Percentiles rank a stretch among this genome's conserved stretches.
Evolutionary conservation across 2,113 vertebrate genomes (phyloP).

Genomic region (Bufo bufo): DNA sequence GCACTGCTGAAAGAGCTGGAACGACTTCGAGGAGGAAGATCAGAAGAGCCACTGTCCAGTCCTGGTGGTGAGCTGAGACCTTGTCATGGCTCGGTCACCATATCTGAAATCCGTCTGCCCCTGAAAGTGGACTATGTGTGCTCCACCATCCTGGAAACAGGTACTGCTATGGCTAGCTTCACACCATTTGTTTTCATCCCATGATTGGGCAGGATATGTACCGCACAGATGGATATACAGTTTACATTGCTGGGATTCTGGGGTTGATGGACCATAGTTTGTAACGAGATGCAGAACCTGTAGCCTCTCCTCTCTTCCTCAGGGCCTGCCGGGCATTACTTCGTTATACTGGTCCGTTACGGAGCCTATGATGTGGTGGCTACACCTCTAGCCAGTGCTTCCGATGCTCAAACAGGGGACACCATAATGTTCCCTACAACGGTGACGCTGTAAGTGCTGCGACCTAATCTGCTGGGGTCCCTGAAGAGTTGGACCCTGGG

Average conservation of each 20-base stretch:
- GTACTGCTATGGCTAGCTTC: conserved; percentile 53
- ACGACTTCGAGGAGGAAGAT: conserved; percentile 63
- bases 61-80: background rate
- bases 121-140: conserved; percentile 80
- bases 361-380: conserved; percentile 75
- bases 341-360: conserved; percentile 77
- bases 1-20: conserved; percentile 71
- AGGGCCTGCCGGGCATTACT: conserved; percentile 77
- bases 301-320: background rate
- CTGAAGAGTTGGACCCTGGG: background rate
- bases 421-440: conserved; percentile 77
- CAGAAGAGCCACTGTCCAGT: conserved; percentile 60
- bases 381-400: conserved; percentile 75
- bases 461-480: background rate
- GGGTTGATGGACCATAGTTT: too few species aligned
- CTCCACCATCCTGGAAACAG: conserved; percentile 67
- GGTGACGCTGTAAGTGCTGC: conserved; percentile 71
- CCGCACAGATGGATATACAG: too few species aligned
- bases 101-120: conserved; percentile 75
- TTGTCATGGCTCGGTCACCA: conserved; percentile 72
- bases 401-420: conserved; percentile 76
- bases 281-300: too few species aligned
- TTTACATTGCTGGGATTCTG: too few species aligned
- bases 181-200: too few species aligned
- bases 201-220: too few species aligned